Base-by-base conservation (phyloP, 2,888 invertebrate species). In the Tuta absoluta region DNA sequence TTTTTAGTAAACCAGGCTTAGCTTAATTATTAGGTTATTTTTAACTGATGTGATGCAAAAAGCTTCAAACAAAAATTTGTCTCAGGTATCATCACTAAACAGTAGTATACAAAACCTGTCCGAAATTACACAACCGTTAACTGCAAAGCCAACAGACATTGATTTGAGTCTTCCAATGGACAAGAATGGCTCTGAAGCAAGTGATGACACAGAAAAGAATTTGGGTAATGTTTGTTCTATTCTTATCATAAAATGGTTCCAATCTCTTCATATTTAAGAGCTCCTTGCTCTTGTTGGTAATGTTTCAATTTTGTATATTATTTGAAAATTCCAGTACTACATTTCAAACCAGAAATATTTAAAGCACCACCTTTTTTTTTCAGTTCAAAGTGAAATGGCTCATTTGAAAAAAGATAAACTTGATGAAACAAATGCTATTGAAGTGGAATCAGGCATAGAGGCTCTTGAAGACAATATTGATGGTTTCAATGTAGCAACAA, bases 91-190 rank as follows among this genome's bases (percentile, higher is more conserved):
- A 56, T 92, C 92, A 49, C 73, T 92, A 69, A 86, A 87, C 65
- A 92, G 92, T 73, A 92, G 92, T 75, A 86, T 90, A 68, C 92
- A 92, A 70, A 92, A 92, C 72, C 80, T 92, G 72, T 92, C 92
- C 59, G 92, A 92, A 71, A 71, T 91, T 69, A 89, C 91, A 49
- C 89, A 89, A 68, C 91, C 92, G 2, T 69, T 91, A 66, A 91
- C 92, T 38, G 91, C 91, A 59, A 91, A 88, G 74, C 82, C 84
- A 28, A 81, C 79, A 3, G 90, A 89, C 49, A 75, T 73, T 14
- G 88, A 89, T 60, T 66, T 76, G 48, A 84, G 80, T 74, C 75
- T 79, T 73, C 80, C 82, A 66, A 64, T 71, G 56, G 85, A 85
- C 70, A 87, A 84, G 72, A 86, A 82, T 67, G 66, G 80, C 69